A percentile compares a stretch with the other conserved stretches of the same genome.
phyloP scores from a whole-genome alignment of 2,113 vertebrate genomes.

The Bolborhynchus lineola region DNA sequence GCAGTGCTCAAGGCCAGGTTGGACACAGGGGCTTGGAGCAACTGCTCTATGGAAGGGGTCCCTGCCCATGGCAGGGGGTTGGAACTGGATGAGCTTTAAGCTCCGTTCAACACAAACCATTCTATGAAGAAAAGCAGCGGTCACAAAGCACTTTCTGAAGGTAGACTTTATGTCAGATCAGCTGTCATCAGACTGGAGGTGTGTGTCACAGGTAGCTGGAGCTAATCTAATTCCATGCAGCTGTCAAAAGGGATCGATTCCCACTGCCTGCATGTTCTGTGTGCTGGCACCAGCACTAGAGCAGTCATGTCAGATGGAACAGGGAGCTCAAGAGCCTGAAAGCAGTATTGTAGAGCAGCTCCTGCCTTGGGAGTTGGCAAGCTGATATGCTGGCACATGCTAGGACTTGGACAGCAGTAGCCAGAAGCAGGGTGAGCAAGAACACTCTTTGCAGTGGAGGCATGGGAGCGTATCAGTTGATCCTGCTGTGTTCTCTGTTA shows the following conservation, averaged over 20 bases:
- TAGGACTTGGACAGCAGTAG: neutral
- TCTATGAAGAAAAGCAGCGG: neutral
- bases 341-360: neutral
- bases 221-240: rapidly evolving
- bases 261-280: rapidly evolving
- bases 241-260: neutral
- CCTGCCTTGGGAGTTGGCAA: too few species aligned
- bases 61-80: neutral
- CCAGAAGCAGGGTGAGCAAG: neutral
- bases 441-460: neutral
- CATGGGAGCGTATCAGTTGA: neutral
- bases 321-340: neutral
- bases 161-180: neutral
- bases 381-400: neutral
- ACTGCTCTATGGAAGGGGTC: neutral
- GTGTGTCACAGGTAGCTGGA: neutral
- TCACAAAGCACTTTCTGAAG: neutral
- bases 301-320: neutral
- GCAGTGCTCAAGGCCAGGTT: neutral
- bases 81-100: neutral
- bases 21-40: neutral
- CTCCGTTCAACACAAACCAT: neutral
- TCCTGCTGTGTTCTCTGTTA: neutral
- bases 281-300: neutral
- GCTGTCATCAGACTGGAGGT: neutral